Evolutionary conservation across 2,113 vertebrate genomes (phyloP).

Genomic region (Seriola aureovittata): DNA sequence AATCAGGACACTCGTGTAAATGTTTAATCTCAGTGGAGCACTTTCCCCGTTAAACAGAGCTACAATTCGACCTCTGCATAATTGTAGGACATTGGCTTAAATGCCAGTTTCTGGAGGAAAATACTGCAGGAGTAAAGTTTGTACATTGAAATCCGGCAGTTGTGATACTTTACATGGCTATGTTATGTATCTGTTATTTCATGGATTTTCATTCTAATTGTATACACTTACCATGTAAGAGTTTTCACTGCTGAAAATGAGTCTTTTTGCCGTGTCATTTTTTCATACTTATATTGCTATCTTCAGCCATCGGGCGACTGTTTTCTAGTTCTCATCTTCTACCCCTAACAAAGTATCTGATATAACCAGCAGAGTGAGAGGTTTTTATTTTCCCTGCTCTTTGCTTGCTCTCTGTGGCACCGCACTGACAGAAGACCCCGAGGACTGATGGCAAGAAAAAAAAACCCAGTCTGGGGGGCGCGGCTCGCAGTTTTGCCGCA

Average conservation of each 20-base stretch:
- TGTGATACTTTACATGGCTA: background rate
- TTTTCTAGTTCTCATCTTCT: background rate
- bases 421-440: slow-evolving; percentile 79
- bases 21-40: background rate
- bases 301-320: background rate
- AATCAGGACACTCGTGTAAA: background rate
- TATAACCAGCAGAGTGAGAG: slow-evolving; percentile 51
- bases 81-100: background rate
- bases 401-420: slow-evolving; percentile 66
- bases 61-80: background rate
- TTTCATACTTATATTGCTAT: background rate
- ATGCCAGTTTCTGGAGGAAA: background rate
- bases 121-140: background rate
- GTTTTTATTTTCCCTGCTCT: slow-evolving; percentile 21
- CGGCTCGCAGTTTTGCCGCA: slow-evolving; percentile 85
- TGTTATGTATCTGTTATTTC: background rate
- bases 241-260: background rate
- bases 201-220: background rate
- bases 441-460: slow-evolving; percentile 76
- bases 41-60: background rate
- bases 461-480: slow-evolving; percentile 78
- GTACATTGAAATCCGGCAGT: background rate
- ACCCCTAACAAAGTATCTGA: background rate
- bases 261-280: background rate
- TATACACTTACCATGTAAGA: too few relatives aligned